Conservation (phyloP, 1,140 invertebrate species). For the Leptinotarsa undecemlineata region DNA sequence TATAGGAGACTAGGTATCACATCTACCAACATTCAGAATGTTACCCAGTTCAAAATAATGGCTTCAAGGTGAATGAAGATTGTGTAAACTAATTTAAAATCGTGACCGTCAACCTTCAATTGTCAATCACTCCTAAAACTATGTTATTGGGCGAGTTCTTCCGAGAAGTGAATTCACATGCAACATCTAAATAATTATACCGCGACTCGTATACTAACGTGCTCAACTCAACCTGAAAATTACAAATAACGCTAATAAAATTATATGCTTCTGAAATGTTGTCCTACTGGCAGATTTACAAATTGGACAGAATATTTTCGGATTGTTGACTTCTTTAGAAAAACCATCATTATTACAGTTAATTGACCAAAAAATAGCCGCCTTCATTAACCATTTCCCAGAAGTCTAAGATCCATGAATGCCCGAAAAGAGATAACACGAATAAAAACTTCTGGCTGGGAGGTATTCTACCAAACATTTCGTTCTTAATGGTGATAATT, state of each 20-base stretch:
- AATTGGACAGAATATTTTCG: neutral
- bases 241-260: neutral
- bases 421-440: conserved; percentile 4
- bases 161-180: neutral
- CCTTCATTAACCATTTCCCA: neutral
- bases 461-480: neutral
- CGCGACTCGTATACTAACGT: neutral
- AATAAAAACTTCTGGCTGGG: neutral
- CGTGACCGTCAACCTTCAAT: too few species aligned
- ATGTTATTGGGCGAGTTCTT: neutral
- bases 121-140: too few species aligned
- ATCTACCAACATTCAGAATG: too few species aligned
- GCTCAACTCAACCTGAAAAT: neutral
- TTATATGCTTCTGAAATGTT: conserved; percentile 1
- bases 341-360: neutral
- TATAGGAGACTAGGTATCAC: too few species aligned
- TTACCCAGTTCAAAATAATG: too few species aligned
- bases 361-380: neutral
- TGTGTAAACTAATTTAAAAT: too few species aligned
- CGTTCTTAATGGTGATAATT: neutral
- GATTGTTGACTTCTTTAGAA: neutral
- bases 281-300: neutral
- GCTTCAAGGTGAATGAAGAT: too few species aligned
- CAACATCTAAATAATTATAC: neutral
- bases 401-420: neutral